Base-by-base conservation (phyloP, 2,113 vertebrate species). In the Dipodomys stephensi region DNA sequence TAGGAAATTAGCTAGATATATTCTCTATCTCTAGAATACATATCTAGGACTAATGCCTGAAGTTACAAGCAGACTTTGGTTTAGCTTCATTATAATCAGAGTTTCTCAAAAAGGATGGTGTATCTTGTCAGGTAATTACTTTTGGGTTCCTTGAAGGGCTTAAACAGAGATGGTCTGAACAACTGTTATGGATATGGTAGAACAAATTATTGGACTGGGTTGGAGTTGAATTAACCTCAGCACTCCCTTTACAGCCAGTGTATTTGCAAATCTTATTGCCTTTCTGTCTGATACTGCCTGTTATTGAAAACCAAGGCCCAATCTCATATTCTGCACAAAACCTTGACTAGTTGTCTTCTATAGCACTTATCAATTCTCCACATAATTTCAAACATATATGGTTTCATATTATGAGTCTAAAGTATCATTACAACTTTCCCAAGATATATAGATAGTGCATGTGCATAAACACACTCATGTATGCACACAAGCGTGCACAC, bases 201-300 rank as follows among this genome's bases (percentile, higher is more conserved):
- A 94, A 16, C 65, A 2, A 67, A 94, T 81, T 94, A 64, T 32
- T 90, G 6, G 65, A 64, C 6, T 67, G 77, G 13, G 4, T 80
- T 10, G n/a, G 71, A 80, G 15, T 53, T 83, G 19, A 68, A 80
- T 92, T 80, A 93, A 93, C 65, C 46, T 84, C 69, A 72, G 92
- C 92, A 15, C 73, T 80, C 1, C 16, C 22, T 84, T 95, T 73
- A 53, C 23, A 81, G 44, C 2, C 23, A 91, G 28, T 79, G 73
- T 28, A 90, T 69, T 73, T 74, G 16, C 44, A 84, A 84, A 87
- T 69, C 46, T 7, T 62, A 77, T 6, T 44, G 20, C 20, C 20
- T 90, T n/a, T 76, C n/a, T 78, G 18, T 84, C 0, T 12, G 80
- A 87, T 73, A 68, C 28, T 57, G 27, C 28, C 4, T 27, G 4